phyloP scores from a whole-genome alignment of 1,140 invertebrate genomes.

The Drosophila seguyi region DNA sequence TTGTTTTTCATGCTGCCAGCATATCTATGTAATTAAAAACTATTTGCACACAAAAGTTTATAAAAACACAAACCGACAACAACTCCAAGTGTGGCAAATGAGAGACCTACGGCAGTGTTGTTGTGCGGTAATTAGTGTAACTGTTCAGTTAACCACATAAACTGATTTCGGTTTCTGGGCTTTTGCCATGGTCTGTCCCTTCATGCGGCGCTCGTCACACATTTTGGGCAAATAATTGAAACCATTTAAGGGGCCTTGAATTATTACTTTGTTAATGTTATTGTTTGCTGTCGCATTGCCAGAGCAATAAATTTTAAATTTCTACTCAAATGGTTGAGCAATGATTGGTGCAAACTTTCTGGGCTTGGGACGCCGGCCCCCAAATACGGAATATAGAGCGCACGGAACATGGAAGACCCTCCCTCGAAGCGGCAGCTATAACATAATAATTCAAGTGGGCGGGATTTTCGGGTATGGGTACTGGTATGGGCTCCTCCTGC shows the following conservation, averaged over 20 bases:
- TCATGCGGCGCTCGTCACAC: slow-evolving; percentile 20
- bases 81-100: slow-evolving; percentile 15
- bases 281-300: slow-evolving; percentile 46
- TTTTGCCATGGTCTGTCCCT: slow-evolving; percentile 7
- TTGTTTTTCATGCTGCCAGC: slow-evolving; percentile 38
- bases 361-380: slow-evolving; percentile 1
- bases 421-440: slow-evolving; percentile 23
- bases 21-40: slow-evolving; percentile 72
- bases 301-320: slow-evolving; percentile 69
- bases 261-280: slow-evolving; percentile 54
- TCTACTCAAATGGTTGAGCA: slow-evolving; percentile 66
- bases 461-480: background rate
- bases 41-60: slow-evolving; percentile 73
- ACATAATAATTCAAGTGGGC: slow-evolving; percentile 44
- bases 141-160: slow-evolving; percentile 67
- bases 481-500: background rate
- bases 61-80: slow-evolving; percentile 51
- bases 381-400: slow-evolving; percentile 3
- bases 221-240: slow-evolving; percentile 45
- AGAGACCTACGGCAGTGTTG: slow-evolving; percentile 43
- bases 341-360: slow-evolving; percentile 66
- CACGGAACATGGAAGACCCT: slow-evolving; percentile 2
- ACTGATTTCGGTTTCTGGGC: slow-evolving; percentile 68
- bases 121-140: slow-evolving; percentile 74
- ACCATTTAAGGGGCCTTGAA: slow-evolving; percentile 46